Evolutionary conservation across 2,797 vertebrate species (phyloP).

Genomic region (Mormyrus proboscirostris): DNA sequence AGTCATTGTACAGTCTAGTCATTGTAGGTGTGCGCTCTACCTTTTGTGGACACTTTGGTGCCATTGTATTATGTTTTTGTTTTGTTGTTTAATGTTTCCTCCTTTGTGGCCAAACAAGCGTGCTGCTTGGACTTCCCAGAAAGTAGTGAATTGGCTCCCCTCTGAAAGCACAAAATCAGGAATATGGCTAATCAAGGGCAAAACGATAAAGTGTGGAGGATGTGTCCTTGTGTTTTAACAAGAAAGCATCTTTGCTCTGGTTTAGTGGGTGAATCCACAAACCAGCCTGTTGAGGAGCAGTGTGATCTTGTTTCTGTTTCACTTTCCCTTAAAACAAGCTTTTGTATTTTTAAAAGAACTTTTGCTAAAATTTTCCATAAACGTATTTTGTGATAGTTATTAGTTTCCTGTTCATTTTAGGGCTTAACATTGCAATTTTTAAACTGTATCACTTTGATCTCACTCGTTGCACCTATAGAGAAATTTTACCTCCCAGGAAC

Average conservation of each 20-base stretch:
- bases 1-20: not conserved
- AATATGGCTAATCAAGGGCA: not conserved
- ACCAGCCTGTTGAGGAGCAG: not conserved
- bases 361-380: not conserved
- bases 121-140: not conserved
- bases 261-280: not conserved
- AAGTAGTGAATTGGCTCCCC: not conserved
- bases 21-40: constrained; percentile 10
- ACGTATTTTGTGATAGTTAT: not conserved
- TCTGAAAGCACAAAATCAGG: not conserved
- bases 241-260: not conserved
- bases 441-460: not conserved
- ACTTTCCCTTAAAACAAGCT: constrained; percentile 2
- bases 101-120: not conserved
- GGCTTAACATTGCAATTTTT: not conserved
- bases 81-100: not conserved
- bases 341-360: not conserved
- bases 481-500: not conserved
- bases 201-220: not conserved
- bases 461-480: not conserved
- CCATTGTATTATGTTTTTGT: not conserved
- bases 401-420: not conserved
- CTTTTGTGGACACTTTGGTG: not conserved
- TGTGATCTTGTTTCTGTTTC: not conserved
- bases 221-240: constrained; percentile 1